Conservation (phyloP, 2,797 vertebrate species). For the Peromyscus aztecus region DNA sequence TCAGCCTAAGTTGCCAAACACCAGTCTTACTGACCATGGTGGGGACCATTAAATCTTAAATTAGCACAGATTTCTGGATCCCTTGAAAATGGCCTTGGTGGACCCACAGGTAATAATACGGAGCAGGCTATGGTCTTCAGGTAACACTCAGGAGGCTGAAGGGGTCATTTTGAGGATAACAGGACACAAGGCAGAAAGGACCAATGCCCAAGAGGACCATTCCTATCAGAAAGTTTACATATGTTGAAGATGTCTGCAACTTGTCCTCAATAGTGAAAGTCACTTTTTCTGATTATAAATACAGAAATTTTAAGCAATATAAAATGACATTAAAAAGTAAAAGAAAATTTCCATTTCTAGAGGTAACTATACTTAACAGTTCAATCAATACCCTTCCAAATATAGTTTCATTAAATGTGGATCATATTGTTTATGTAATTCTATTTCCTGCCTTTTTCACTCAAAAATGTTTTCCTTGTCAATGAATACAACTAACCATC, state of each 20-base stretch:
- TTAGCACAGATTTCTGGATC: background rate
- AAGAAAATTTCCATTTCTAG: conserved; percentile 56
- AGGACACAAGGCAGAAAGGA: background rate
- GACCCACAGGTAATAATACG: background rate
- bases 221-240: background rate
- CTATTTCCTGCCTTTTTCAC: conserved; percentile 39
- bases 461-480: conserved; percentile 38
- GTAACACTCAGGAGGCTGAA: background rate
- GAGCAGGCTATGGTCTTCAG: background rate
- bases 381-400: conserved; percentile 44
- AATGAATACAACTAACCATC: background rate
- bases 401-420: conserved; percentile 28
- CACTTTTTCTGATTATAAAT: conserved; percentile 72
- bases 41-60: background rate
- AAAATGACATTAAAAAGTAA: conserved; percentile 64
- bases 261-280: conserved; percentile 59
- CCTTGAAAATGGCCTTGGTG: background rate
- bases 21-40: background rate
- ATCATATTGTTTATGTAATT: conserved; percentile 8
- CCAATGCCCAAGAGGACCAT: background rate
- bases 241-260: background rate
- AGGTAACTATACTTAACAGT: conserved; percentile 38
- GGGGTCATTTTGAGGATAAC: background rate
- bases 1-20: background rate
- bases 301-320: conserved; percentile 69